Base-by-base conservation (phyloP, 2,888 invertebrate genomes). In the Malthinus seriepunctatus region DNA sequence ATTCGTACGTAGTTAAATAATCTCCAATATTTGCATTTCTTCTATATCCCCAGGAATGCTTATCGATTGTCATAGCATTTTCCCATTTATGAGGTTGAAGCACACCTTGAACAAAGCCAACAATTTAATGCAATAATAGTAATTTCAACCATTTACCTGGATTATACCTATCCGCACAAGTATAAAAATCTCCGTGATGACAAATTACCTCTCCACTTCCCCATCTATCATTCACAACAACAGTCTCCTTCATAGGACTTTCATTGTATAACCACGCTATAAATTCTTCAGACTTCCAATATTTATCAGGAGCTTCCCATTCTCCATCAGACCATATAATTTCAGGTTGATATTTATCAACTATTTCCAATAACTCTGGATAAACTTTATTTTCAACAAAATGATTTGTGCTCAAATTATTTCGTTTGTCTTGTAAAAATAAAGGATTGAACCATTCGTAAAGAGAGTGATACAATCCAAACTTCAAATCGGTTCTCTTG, bases 201-300 rank as follows among this genome's bases (percentile, higher is more conserved):
- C 97, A 96, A 3, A 85, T 79, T 1, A 86, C 88, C 6, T 84
- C 88, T 6, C 49, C 55, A 6, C 78, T 81, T 0, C 97, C 97
- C 97, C 97, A 97, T 66, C 97, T 84, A 78, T 98, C 97, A 76
- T 98, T 98, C 0, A 89, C 90, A 0, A 97, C 95, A 0, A 98
- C 86, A 4, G 86, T 88, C 64, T 95, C 87, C 70, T 88, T 90
- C 0, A 97, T 93, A 0, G 93, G 93, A 73, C 95, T 95, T 0
- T 93, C 89, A 71, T 94, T 96, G 72, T 94, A 97, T 9, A 96
- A 78, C 95, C 95, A 96, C 0, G 95, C 88, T 1, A 97, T 80
- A 70, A 97, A 91, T 55, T 91, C 88, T 48, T 86, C 88, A 0
- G 94, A 87, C 65, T 86, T 86, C 93, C 94, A 97, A 70, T 96